Conservation (phyloP, 1,140 invertebrate species). For the Atta colombica region DNA sequence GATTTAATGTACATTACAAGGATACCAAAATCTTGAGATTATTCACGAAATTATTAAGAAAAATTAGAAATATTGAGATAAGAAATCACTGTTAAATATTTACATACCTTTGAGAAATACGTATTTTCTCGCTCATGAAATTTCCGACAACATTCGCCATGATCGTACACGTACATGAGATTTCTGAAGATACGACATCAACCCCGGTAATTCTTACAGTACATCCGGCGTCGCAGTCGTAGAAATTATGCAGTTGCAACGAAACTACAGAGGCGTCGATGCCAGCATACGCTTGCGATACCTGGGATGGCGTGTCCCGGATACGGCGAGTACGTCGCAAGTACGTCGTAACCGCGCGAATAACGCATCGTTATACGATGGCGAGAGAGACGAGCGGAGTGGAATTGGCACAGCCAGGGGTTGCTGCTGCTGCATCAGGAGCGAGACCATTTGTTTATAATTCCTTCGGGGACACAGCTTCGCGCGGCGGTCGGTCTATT, state of each 20-base stretch:
- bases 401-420: conserved; percentile 14
- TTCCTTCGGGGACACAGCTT: conserved; percentile 72
- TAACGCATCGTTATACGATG: conserved; percentile 77
- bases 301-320: conserved; percentile 10
- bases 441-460: conserved; percentile 81
- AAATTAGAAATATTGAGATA: not conserved
- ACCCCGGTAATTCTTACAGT: not conserved
- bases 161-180: not conserved
- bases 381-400: conserved; percentile 16
- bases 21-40: not conserved
- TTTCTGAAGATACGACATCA: not conserved
- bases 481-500: conserved; percentile 9
- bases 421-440: conserved; percentile 37
- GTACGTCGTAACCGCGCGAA: conserved; percentile 80
- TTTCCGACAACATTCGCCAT: not conserved
- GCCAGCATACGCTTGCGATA: conserved; percentile 32
- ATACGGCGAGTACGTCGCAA: conserved; percentile 76
- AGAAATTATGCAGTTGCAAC: conserved; percentile 54
- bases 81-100: not conserved
- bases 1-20: not conserved
- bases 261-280: conserved; percentile 12
- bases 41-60: not conserved
- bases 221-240: not conserved
- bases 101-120: not conserved
- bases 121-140: not conserved